Evolutionary conservation across 2,797 vertebrate species (phyloP).

Genomic region (Urocyon cinereoargenteus): DNA sequence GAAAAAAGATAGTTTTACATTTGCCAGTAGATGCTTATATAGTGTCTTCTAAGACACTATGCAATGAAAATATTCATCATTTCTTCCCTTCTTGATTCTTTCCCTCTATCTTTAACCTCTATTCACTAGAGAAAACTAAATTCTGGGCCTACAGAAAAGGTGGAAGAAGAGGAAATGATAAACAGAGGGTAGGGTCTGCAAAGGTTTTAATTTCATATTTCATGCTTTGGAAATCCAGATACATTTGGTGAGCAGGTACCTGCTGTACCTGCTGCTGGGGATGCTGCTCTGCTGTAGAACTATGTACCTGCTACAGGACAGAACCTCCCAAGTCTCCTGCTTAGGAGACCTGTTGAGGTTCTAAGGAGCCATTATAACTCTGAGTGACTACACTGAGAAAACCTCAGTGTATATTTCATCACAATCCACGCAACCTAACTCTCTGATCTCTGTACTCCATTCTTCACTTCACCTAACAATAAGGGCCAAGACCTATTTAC

Average conservation of each 20-base stretch:
- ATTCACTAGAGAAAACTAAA: neutral
- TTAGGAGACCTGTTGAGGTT: neutral
- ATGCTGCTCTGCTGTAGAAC: neutral
- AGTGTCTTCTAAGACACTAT: neutral
- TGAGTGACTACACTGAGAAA: neutral
- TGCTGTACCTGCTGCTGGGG: rapidly evolving
- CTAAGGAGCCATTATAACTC: neutral
- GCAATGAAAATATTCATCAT: neutral
- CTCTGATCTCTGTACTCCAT: neutral
- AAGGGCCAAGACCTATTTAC: neutral
- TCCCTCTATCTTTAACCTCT: neutral
- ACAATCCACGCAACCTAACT: neutral
- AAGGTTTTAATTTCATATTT: neutral
- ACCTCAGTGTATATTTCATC: neutral
- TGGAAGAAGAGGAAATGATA: neutral
- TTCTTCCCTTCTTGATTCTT: conserved; percentile 15
- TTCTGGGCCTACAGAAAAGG: neutral
- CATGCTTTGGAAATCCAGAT: conserved; percentile 1
- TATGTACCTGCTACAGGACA: neutral
- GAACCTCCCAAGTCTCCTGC: neutral
- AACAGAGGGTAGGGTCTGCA: neutral
- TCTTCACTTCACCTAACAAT: neutral
- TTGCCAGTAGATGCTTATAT: neutral
- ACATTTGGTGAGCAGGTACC: neutral
- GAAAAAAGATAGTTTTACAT: conserved; percentile 12